Percentiles rank a stretch among this genome's conserved stretches.
phyloP scores from a whole-genome alignment of 2,888 invertebrate genomes.

The Eupithecia subfuscata region DNA sequence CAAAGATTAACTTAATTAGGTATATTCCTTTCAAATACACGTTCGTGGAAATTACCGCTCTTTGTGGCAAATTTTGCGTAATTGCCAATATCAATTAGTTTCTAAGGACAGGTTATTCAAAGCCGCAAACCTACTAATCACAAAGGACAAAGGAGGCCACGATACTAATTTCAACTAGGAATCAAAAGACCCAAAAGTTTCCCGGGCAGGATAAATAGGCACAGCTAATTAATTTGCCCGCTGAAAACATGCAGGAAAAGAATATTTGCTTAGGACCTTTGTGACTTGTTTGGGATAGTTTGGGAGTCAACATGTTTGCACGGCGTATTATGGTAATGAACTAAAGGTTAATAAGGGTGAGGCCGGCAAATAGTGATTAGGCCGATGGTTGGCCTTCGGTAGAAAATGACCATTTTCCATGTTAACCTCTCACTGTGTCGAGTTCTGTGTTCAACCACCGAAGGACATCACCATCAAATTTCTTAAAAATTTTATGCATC shows the following conservation, averaged over 20 bases:
- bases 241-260: conserved; percentile 46
- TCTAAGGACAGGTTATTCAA: conserved; percentile 8
- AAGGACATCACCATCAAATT: no score
- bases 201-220: conserved; percentile 30
- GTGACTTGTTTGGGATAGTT: conserved; percentile 45
- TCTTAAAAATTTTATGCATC: no score
- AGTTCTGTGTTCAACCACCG: not conserved
- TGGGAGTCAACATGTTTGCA: conserved; percentile 41
- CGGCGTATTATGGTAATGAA: conserved; percentile 45
- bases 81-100: conserved; percentile 5
- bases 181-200: conserved; percentile 37
- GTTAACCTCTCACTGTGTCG: not conserved
- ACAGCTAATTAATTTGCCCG: conserved; percentile 46
- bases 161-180: conserved; percentile 37
- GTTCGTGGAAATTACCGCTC: not conserved
- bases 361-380: conserved; percentile 27
- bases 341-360: conserved; percentile 23
- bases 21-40: not conserved
- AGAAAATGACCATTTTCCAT: not conserved
- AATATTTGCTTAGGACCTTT: conserved; percentile 46
- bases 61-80: not conserved
- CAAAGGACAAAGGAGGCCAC: conserved; percentile 24
- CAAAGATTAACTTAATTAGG: not conserved
- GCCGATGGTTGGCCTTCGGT: conserved; percentile 4
- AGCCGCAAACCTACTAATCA: conserved; percentile 16